These are phyloP conservation scores for Limonius californicus DNA, from an alignment of 1,140 invertebrate species.

Conservation along the genomic window DNA sequence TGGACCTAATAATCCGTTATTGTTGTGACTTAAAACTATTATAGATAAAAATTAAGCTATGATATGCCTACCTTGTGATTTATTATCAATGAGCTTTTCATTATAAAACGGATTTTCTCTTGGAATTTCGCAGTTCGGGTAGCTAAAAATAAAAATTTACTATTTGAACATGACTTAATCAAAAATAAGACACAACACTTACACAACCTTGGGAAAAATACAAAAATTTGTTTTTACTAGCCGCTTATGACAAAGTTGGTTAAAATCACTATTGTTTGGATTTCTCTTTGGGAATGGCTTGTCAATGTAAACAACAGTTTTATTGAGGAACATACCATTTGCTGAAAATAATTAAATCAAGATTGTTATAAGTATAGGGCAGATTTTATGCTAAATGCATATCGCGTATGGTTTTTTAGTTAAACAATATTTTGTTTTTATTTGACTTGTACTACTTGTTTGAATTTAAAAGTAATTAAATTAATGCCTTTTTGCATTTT, in stretches of 20 bases:
- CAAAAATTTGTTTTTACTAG: constrained; percentile 43
- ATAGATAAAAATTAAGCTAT: not conserved
- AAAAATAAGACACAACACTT: not conserved
- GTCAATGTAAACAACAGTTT: constrained; percentile 49
- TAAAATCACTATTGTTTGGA: constrained; percentile 43
- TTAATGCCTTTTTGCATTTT: too few relatives aligned
- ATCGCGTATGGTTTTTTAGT: too few relatives aligned
- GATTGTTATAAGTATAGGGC: too few relatives aligned
- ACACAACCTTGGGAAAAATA: not conserved
- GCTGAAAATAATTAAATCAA: too few relatives aligned
- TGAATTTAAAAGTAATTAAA: too few relatives aligned
- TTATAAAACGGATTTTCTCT: too few relatives aligned
- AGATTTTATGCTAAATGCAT: too few relatives aligned
- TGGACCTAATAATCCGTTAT: not conserved
- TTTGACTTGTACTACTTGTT: too few relatives aligned
- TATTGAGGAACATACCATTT: constrained; percentile 27
- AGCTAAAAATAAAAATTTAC: not conserved
- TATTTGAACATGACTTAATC: not conserved
- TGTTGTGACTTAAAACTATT: not conserved
- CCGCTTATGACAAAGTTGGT: constrained; percentile 44
- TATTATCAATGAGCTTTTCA: too few relatives aligned
- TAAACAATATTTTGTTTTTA: too few relatives aligned
- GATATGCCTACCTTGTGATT: not conserved
- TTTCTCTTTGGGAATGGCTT: constrained; percentile 44
- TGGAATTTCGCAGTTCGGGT: not conserved